Evolutionary conservation across 2,888 invertebrate genomes (phyloP), one percentile per base, ranked within the genome.

Genomic region (Pseudeuparius sepicola): DNA sequence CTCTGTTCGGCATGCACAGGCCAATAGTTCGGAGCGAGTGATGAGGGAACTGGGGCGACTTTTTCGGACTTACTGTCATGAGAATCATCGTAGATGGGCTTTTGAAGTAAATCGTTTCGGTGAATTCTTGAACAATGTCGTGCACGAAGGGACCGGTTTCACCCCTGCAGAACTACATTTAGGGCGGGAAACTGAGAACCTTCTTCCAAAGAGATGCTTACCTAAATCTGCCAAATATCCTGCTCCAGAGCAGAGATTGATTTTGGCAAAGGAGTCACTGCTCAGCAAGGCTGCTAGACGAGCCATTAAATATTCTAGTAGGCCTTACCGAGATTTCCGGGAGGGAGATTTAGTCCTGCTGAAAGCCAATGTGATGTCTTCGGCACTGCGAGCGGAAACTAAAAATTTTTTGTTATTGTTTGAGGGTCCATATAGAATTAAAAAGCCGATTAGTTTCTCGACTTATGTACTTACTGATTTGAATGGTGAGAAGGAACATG

Each of bases 31-130:
- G 1, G 46, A 48, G 29, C 13, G 49, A 13, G 39, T 43, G 1
- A 50, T 49, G 49, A 16, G 47, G 20, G 49, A 48, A 17, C 16
- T 43, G 16, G 42, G 38, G 13, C 15, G 44, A 12, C 10, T 42
- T 3, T 41, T 42, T 17, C 28, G 45, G n/a, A 24, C 43, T 3
- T 44, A 36, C 30, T 42, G 41, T 23, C 23, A 28, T 13, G 32
- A 34, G 4, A n/a, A 39, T 12, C 45, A 47, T 23, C 31, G 42
- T 4, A 18, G 25, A 5, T 46, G 45, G 43, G 39, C 40, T 4
- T 20, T 10, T 23, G 31, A 41, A 10, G 14, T 46, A 4, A 14
- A 18, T 3, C 7, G n/a, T 14, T 16, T 46, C 14, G 20, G 24
- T 24, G 17, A 32, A 13, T 37, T 38, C 12, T 11, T 42, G 12